Evolutionary conservation across 1,140 invertebrate genomes (phyloP).

Genomic region (Mizuhopecten yessoensis): DNA sequence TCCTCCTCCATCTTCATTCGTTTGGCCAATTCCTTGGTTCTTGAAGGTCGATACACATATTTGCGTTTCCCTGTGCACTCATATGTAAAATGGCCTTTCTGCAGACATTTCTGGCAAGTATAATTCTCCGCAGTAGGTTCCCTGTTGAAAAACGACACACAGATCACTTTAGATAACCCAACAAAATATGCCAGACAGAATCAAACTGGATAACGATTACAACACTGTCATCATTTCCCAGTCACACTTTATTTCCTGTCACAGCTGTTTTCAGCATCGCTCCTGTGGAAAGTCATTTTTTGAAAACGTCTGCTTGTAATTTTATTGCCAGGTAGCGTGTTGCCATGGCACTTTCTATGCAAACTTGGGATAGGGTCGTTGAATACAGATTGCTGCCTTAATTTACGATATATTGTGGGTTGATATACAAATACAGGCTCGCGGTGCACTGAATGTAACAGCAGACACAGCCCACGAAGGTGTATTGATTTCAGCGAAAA

Average conservation of each 20-base stretch:
- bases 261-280: neutral
- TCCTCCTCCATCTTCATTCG: constrained; percentile 85
- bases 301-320: neutral
- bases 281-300: neutral
- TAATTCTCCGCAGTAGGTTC: constrained; percentile 83
- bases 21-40: constrained; percentile 92
- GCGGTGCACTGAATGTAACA: neutral
- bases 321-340: constrained; percentile 24
- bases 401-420: neutral
- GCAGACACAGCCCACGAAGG: neutral
- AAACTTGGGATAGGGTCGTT: neutral
- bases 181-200: neutral
- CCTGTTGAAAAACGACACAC: constrained; percentile 61
- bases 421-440: constrained; percentile 6
- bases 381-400: neutral
- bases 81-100: constrained; percentile 96
- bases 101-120: constrained; percentile 95
- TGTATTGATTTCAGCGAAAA: constrained; percentile 12
- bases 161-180: neutral
- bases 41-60: constrained; percentile 91
- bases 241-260: neutral
- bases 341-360: neutral
- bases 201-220: neutral
- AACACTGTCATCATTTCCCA: neutral
- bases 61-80: constrained; percentile 96